phyloP scores from a whole-genome alignment of 2,113 vertebrate species.

The Bambusicola thoracicus region DNA sequence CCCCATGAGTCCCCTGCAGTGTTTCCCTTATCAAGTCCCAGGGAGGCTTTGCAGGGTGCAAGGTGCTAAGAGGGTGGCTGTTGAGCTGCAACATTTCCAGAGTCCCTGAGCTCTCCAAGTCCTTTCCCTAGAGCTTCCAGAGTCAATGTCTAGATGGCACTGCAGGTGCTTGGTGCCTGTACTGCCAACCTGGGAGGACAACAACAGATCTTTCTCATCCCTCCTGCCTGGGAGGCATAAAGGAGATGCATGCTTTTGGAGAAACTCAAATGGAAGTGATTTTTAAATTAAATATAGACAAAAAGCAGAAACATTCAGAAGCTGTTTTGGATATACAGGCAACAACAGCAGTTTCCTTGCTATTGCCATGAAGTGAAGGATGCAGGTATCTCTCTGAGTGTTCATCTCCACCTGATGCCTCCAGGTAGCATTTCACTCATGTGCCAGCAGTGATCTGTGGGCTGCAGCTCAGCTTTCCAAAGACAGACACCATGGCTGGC shows the following conservation, averaged over 20 bases:
- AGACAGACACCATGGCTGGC: not conserved
- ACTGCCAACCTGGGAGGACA: not conserved
- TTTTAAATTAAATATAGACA: not conserved
- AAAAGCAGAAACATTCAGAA: not conserved
- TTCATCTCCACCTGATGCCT: not conserved
- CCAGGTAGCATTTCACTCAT: not conserved
- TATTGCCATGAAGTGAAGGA: fast-evolving
- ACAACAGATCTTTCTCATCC: not conserved
- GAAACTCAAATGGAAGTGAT: not conserved
- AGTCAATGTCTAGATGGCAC: not conserved
- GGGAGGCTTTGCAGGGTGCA: slow-evolving; percentile 3
- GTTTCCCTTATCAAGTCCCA: slow-evolving; percentile 28
- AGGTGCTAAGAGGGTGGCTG: not conserved
- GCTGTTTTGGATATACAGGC: not conserved
- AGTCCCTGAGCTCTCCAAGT: not conserved
- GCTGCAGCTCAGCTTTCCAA: not conserved
- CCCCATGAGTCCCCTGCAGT: not conserved
- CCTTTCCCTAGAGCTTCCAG: not conserved
- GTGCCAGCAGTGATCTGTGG: not conserved
- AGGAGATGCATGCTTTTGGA: not conserved
- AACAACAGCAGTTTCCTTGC: not conserved
- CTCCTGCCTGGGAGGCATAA: not conserved
- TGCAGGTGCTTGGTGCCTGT: not conserved
- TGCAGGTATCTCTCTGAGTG: not conserved
- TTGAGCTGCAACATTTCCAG: not conserved